Evolutionary conservation across 64 coral and sea anemone species (phyloP).

Genomic region (Porites australiensis): DNA sequence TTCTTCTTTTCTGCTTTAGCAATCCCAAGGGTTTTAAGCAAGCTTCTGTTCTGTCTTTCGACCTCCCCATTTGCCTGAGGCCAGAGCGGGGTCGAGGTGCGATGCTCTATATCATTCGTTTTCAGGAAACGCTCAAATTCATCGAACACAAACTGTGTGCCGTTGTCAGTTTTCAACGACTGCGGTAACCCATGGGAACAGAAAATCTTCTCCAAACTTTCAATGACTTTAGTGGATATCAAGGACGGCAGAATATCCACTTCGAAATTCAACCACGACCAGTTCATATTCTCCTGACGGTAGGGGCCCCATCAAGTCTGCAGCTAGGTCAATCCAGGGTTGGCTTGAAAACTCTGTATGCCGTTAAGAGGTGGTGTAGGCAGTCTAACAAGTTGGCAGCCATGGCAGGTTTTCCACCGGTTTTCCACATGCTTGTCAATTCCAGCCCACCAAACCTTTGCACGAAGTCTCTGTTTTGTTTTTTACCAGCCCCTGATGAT

Average conservation of each 20-base stretch:
- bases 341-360: slow-evolving; percentile 46
- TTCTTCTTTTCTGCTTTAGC: slow-evolving; percentile 41
- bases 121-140: slow-evolving; percentile 60
- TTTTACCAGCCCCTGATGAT: slow-evolving; percentile 52
- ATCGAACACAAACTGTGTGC: slow-evolving; percentile 44
- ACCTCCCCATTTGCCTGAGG: slow-evolving; percentile 62
- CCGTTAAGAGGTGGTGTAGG: slow-evolving; percentile 56
- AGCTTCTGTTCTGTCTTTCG: slow-evolving; percentile 53
- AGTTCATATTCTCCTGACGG: slow-evolving; percentile 41
- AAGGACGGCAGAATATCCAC: slow-evolving; percentile 41
- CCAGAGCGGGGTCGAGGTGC: slow-evolving; percentile 36
- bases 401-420: slow-evolving; percentile 46
- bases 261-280: slow-evolving; percentile 48
- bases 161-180: slow-evolving; percentile 65
- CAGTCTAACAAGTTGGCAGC: slow-evolving; percentile 58
- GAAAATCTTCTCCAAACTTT: slow-evolving; percentile 49
- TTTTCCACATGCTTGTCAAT: slow-evolving; percentile 52
- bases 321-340: slow-evolving; percentile 57
- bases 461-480: slow-evolving; percentile 55
- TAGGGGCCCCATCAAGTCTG: slow-evolving; percentile 36
- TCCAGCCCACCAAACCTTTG: slow-evolving; percentile 60
- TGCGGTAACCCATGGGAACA: slow-evolving; percentile 69
- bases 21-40: slow-evolving; percentile 27
- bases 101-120: slow-evolving; percentile 47
- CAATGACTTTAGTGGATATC: slow-evolving; percentile 47